Percentiles rank a stretch among this genome's conserved stretches.
Conservation (phyloP, 2,888 invertebrate species). For the Cephus pulcher region DNA sequence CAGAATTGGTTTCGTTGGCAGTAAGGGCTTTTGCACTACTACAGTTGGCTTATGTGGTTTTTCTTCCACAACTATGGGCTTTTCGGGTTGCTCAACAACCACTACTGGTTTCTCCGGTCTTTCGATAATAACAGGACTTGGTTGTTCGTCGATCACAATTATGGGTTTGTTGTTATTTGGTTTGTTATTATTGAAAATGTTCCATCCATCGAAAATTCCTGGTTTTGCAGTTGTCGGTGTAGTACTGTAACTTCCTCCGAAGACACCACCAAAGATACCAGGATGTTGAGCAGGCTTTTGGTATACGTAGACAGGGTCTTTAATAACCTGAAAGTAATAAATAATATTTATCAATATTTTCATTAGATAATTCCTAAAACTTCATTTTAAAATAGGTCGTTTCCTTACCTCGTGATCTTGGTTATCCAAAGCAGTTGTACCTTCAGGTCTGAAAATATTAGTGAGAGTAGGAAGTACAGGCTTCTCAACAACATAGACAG, state of each 20-base stretch:
- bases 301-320: constrained; percentile 27
- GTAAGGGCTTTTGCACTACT: background rate
- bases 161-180: background rate
- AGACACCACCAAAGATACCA: constrained; percentile 11
- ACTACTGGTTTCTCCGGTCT: background rate
- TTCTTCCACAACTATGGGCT: background rate
- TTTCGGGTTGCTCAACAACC: background rate
- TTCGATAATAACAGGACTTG: background rate
- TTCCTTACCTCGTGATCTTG: constrained; percentile 20
- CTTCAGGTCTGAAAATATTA: background rate
- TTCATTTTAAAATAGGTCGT: background rate
- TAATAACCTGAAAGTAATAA: constrained; percentile 23
- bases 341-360: background rate
- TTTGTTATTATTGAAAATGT: background rate
- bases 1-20: background rate
- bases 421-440: background rate
- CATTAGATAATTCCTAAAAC: background rate
- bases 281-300: constrained; percentile 20
- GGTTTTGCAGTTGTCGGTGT: background rate
- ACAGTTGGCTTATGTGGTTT: background rate
- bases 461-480: constrained; percentile 1
- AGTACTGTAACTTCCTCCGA: background rate
- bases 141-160: constrained; percentile 3
- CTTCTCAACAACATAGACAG: constrained; percentile 27
- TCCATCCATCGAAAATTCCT: constrained; percentile 1